Evolutionary conservation across 2,113 vertebrate species (phyloP).

Genomic region (Felis chaus): DNA sequence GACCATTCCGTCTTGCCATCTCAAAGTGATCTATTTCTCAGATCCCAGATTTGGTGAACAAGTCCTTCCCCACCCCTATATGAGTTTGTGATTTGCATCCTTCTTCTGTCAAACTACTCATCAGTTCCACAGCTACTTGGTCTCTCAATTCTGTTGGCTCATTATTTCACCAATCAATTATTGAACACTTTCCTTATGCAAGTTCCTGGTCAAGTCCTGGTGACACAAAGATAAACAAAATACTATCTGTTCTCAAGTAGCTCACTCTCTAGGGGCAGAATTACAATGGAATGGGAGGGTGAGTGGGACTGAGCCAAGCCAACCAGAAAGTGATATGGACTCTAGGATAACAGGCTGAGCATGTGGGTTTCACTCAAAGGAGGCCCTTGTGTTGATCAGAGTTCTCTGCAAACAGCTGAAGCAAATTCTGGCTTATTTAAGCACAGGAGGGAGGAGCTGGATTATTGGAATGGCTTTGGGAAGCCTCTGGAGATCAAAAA

Average conservation of each 20-base stretch:
- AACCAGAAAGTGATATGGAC: not conserved
- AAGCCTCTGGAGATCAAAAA: constrained; percentile 17
- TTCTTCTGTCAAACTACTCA: not conserved
- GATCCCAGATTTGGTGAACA: not conserved
- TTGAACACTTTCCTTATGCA: not conserved
- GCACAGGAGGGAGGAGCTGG: not conserved
- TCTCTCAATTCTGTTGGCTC: not conserved
- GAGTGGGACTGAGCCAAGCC: not conserved
- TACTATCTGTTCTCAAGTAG: not conserved
- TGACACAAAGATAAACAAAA: not conserved
- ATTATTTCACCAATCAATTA: not conserved
- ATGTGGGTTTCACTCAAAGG: not conserved
- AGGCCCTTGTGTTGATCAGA: not conserved
- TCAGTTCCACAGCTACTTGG: not conserved
- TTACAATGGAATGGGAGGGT: not conserved
- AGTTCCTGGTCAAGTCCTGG: not conserved
- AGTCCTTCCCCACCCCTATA: not conserved
- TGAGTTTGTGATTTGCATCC: not conserved
- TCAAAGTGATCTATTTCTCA: not conserved
- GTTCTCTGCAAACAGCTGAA: not conserved
- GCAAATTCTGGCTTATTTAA: not conserved
- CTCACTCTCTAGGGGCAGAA: not conserved
- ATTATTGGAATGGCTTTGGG: not conserved
- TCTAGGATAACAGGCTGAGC: not conserved
- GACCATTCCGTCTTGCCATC: not conserved